Conservation (phyloP, 1,140 invertebrate species). For the Drosophila mayri region DNA sequence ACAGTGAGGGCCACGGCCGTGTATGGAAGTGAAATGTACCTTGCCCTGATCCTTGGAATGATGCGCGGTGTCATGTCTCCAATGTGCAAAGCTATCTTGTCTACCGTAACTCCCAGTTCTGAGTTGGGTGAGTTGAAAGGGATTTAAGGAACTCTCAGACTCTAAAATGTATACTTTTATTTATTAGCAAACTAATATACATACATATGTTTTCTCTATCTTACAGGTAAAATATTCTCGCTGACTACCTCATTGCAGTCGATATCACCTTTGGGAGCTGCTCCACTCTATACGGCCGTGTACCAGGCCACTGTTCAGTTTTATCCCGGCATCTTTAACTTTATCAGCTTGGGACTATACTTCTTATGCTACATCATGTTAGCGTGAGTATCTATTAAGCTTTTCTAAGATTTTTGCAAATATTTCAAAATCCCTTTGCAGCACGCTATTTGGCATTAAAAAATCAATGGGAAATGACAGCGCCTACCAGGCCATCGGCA, state of each 20-base stretch:
- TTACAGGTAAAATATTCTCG: slow-evolving; percentile 87
- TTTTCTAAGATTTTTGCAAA: neutral
- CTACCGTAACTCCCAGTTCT: slow-evolving; percentile 87
- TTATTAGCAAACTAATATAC: neutral
- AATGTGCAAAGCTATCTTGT: slow-evolving; percentile 88
- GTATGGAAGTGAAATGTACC: slow-evolving; percentile 88
- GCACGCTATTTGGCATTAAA: slow-evolving; percentile 57
- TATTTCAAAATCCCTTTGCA: slow-evolving; percentile 23
- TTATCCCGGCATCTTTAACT: slow-evolving; percentile 87
- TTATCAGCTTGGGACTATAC: slow-evolving; percentile 84
- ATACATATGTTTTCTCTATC: neutral
- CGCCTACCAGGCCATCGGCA: slow-evolving; percentile 56
- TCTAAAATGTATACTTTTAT: neutral
- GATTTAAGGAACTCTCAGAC: neutral
- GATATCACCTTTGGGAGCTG: slow-evolving; percentile 87
- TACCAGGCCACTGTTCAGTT: slow-evolving; percentile 86
- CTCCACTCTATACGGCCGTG: slow-evolving; percentile 87
- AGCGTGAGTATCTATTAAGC: slow-evolving; percentile 84
- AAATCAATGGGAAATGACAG: slow-evolving; percentile 45
- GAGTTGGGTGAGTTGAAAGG: slow-evolving; percentile 87
- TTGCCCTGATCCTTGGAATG: slow-evolving; percentile 85
- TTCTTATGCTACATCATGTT: slow-evolving; percentile 84
- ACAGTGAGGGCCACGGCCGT: slow-evolving; percentile 86
- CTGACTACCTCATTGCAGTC: slow-evolving; percentile 88
- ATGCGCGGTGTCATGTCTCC: slow-evolving; percentile 87